These are phyloP conservation scores for Tethya wilhelma DNA, from an alignment of 37 sponge, comb jelly and placozoan species.

Conservation along the genomic window DNA sequence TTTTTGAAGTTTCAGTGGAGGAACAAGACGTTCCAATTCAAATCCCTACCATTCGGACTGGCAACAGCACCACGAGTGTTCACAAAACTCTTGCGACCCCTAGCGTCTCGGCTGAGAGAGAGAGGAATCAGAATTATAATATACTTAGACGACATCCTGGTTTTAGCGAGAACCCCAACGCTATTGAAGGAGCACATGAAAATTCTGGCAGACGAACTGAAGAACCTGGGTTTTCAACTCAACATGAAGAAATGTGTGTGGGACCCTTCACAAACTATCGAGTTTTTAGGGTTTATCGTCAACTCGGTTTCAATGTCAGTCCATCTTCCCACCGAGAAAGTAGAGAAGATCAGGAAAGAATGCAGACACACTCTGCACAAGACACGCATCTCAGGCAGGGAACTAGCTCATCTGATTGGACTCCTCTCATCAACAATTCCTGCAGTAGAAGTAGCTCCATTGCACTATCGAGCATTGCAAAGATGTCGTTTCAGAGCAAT, in stretches of 20 bases:
- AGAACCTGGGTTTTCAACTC: conserved; percentile 23
- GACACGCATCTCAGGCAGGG: background rate
- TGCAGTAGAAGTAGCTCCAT: conserved; percentile 29
- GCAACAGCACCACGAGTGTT: conserved; percentile 36
- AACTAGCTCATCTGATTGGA: background rate
- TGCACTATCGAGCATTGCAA: conserved; percentile 18
- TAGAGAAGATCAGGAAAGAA: background rate
- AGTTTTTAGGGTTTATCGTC: conserved; percentile 48
- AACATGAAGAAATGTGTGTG: conserved; percentile 19
- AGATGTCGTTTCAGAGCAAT: background rate
- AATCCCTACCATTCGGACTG: conserved; percentile 52
- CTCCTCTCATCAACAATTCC: conserved; percentile 5
- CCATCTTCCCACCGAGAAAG: conserved; percentile 1
- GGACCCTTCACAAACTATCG: conserved; percentile 8
- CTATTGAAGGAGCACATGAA: background rate
- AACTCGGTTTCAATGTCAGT: conserved; percentile 17
- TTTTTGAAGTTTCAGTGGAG: background rate
- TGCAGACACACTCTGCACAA: too few relatives aligned
- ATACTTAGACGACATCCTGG: conserved; percentile 52
- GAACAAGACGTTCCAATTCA: conserved; percentile 18
- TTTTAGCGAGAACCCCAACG: conserved; percentile 6
- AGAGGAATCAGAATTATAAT: conserved; percentile 42
- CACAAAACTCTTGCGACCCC: conserved; percentile 34
- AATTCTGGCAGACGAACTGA: background rate
- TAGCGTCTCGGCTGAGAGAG: conserved; percentile 7